These are phyloP conservation scores for Diadophis punctatus DNA, from an alignment of 2,113 vertebrate genomes.

Conservation along the genomic window DNA sequence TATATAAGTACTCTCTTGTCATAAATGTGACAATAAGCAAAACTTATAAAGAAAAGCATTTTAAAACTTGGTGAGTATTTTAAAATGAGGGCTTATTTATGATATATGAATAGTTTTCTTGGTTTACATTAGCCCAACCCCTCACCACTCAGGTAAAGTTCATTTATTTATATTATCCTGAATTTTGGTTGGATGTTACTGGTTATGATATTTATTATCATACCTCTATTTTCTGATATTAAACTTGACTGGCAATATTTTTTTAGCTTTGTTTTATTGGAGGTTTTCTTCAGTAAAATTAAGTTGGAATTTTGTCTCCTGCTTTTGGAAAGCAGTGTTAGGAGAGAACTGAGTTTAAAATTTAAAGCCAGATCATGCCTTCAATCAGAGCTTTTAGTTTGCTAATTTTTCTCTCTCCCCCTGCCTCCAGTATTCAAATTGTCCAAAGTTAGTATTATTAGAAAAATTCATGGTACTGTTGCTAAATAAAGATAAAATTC, in stretches of 20 bases:
- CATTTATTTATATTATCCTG: too few relatives aligned
- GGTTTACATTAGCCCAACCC: too few relatives aligned
- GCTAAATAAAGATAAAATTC: not conserved
- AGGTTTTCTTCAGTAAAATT: not conserved
- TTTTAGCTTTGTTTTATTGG: not conserved
- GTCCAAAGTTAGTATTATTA: not conserved
- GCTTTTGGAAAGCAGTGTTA: not conserved
- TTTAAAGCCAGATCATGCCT: not conserved
- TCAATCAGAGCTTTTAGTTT: not conserved
- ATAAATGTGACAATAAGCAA: constrained; percentile 71
- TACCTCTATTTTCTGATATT: not conserved
- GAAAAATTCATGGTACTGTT: not conserved
- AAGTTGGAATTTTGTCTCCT: not conserved
- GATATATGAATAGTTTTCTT: too few relatives aligned
- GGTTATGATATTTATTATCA: not conserved
- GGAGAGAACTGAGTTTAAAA: not conserved
- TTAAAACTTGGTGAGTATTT: too few relatives aligned
- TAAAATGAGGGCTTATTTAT: too few relatives aligned
- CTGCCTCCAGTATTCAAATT: not conserved
- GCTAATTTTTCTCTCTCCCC: not conserved
- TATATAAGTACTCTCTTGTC: constrained; percentile 14
- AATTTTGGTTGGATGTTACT: not conserved
- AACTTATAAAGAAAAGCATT: constrained; percentile 63
- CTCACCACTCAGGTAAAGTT: too few relatives aligned
- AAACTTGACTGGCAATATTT: not conserved